Base-by-base conservation (phyloP, 2,888 invertebrate genomes). In the Amiota minor region DNA sequence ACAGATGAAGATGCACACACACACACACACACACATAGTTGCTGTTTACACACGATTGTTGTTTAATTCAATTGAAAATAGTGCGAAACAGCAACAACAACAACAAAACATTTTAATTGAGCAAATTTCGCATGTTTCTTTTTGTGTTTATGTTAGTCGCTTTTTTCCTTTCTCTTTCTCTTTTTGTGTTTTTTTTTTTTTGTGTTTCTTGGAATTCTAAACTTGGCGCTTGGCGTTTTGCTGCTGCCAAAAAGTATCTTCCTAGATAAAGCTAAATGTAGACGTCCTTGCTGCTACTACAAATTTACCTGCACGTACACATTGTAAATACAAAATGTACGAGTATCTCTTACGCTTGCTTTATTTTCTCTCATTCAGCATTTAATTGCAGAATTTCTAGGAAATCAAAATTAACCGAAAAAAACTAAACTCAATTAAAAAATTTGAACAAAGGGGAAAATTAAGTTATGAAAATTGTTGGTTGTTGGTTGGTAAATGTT, bases 41-140 rank as follows among this genome's bases (percentile, higher is more conserved):
- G 47, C n/a, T 62, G 12, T 62, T 14, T 62, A 35, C 62, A 45
- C n/a, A 62, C 53, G 53, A 72, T 72, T 74, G 76, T 75, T 79
- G 79, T 78, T 85, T 83, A 84, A 84, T 84, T 85, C 85, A 85
- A 84, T 83, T 84, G 81, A 84, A 84, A 84, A 85, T 85, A 85
- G 84, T 85, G 84, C 84, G 84, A 85, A 84, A 81, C 81, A 77
- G 79, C 59, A 49, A 56, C 59, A 70, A 59, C 59, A 70, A 59
- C 72, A 77, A 70, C 77, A 79, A 82, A 85, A 68, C 67, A 68
- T 68, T 85, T 85, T 85, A 83, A 83, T 83, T 83, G 83, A 83
- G 83, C 84, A 83, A 84, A 85, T 59, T 18, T 18, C 20, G 10
- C 18, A 18, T 18, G 56, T 56, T 56, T 56, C 49, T 2, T 67